Percentiles rank a stretch among this genome's conserved stretches.
phyloP scores from a whole-genome alignment of 2,888 invertebrate species.

The Orthosia incerta region DNA sequence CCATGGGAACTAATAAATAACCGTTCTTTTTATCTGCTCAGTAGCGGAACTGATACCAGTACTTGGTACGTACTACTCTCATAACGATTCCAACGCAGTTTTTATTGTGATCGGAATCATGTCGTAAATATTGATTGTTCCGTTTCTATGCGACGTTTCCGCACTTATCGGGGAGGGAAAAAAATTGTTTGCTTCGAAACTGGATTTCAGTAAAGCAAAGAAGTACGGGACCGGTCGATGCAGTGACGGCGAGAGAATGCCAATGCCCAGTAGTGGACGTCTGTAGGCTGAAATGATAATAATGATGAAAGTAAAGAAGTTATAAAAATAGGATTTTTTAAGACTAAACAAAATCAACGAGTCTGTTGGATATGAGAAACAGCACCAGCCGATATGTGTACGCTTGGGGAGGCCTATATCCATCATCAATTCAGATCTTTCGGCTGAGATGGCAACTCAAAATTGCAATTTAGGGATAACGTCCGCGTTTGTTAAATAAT shows the following conservation, averaged over 20 bases:
- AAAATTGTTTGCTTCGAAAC: not conserved
- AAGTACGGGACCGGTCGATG: too few species aligned
- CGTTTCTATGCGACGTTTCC: constrained; percentile 35
- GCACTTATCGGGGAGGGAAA: not conserved
- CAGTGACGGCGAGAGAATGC: too few species aligned
- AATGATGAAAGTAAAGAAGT: too few species aligned
- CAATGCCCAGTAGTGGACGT: too few species aligned
- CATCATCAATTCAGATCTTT: not conserved
- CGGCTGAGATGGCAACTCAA: not conserved
- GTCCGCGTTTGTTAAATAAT: not conserved
- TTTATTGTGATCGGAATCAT: constrained; percentile 33
- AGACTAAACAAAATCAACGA: not conserved
- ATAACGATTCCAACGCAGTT: constrained; percentile 30
- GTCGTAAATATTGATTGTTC: constrained; percentile 45
- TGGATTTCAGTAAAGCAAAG: not conserved
- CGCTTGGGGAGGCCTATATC: not conserved
- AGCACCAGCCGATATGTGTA: not conserved
- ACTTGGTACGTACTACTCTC: not conserved
- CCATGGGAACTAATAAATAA: constrained; percentile 57
- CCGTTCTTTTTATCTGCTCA: constrained; percentile 38
- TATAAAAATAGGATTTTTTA: too few species aligned
- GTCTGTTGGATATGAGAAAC: not conserved
- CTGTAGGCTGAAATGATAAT: too few species aligned
- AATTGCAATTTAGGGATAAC: not conserved
- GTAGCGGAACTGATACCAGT: constrained; percentile 51